These are phyloP conservation scores for Epiblema foenella DNA, from an alignment of 2,888 invertebrate species.

Conservation along the genomic window DNA sequence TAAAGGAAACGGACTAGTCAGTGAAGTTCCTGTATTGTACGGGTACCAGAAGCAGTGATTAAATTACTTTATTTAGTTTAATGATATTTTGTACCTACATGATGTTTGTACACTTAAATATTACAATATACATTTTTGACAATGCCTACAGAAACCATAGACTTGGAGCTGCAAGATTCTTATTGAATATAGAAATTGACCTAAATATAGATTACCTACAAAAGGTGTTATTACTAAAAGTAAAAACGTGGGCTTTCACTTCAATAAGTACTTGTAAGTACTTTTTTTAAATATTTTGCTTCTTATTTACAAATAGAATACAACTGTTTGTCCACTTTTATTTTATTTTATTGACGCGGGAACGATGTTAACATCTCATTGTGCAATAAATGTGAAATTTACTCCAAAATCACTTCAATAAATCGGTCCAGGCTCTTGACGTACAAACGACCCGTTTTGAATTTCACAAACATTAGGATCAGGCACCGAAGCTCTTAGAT, in stretches of 20 bases:
- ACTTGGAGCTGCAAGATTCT: too few relatives aligned
- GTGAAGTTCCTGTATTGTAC: too few relatives aligned
- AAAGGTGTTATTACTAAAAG: too few relatives aligned
- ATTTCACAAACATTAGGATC: constrained; percentile 77
- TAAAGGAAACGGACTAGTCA: not conserved
- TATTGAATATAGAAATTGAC: not conserved
- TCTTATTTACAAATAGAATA: constrained; percentile 14
- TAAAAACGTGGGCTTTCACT: too few relatives aligned
- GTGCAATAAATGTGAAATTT: constrained; percentile 59
- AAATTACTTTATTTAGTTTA: too few relatives aligned
- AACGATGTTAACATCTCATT: constrained; percentile 43
- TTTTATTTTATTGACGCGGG: constrained; percentile 31
- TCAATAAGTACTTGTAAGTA: too few relatives aligned
- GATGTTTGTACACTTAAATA: too few relatives aligned
- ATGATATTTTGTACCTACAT: too few relatives aligned
- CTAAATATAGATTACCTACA: too few relatives aligned
- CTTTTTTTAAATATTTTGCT: not conserved
- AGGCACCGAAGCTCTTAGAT: constrained; percentile 77
- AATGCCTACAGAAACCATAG: too few relatives aligned
- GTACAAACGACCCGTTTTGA: constrained; percentile 79
- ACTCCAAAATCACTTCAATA: constrained; percentile 71
- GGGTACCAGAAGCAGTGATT: too few relatives aligned
- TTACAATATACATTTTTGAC: too few relatives aligned
- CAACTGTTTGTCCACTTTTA: not conserved
- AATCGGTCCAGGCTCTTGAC: constrained; percentile 71